phyloP scores from a whole-genome alignment of 2,888 invertebrate genomes.

The Diplolepis rosae region DNA sequence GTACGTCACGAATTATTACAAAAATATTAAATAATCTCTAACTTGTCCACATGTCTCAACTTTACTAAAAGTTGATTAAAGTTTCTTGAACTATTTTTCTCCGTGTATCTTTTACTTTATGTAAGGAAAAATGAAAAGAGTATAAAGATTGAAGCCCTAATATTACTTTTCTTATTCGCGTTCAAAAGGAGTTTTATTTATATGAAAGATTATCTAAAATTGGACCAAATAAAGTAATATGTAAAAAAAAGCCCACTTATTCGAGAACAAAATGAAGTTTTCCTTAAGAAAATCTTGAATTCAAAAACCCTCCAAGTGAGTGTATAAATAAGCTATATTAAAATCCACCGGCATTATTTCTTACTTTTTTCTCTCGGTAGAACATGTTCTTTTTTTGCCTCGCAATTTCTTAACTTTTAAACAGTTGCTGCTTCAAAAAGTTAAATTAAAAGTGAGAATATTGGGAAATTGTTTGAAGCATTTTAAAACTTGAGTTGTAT shows the following conservation, averaged over 20 bases:
- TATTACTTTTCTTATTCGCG: no score
- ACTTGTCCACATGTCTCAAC: no score
- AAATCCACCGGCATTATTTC: conserved; percentile 50
- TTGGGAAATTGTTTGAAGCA: not conserved
- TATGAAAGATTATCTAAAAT: not conserved
- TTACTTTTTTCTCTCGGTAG: not conserved
- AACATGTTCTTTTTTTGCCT: conserved; percentile 3
- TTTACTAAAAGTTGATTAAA: no score
- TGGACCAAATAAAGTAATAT: not conserved
- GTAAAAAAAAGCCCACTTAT: conserved; percentile 5
- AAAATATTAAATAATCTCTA: no score
- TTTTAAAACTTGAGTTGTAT: no score
- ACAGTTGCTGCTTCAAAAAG: not conserved
- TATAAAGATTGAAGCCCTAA: no score
- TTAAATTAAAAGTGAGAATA: not conserved
- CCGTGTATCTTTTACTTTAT: not conserved
- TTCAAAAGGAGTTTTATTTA: no score
- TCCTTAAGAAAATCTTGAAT: conserved; percentile 57
- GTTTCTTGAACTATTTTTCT: no score
- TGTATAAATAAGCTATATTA: conserved; percentile 64
- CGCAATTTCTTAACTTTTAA: not conserved
- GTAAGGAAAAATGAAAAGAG: no score
- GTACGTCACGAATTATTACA: no score
- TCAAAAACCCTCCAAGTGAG: conserved; percentile 55
- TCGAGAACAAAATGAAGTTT: conserved; percentile 26